phyloP scores from a whole-genome alignment of 2,797 vertebrate species.

The Pempheris klunzingeri region DNA sequence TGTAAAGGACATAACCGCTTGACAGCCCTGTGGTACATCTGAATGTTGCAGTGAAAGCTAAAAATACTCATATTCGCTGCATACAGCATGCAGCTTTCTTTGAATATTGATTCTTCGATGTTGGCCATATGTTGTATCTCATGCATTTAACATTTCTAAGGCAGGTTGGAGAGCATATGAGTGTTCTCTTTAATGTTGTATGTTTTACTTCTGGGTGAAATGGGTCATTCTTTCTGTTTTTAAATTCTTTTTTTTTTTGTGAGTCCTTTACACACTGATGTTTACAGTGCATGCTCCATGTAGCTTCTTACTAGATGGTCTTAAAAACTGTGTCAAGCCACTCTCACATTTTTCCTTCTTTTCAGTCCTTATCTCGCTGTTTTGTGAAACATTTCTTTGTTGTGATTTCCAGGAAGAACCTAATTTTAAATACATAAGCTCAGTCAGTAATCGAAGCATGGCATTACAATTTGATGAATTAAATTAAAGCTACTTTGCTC shows the following conservation, averaged over 20 bases:
- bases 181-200: slow-evolving; percentile 62
- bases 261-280: not conserved
- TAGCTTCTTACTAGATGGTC: not conserved
- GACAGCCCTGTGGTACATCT: slow-evolving; percentile 41
- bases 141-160: slow-evolving; percentile 67
- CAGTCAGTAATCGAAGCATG: not conserved
- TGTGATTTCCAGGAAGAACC: not conserved
- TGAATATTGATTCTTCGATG: slow-evolving; percentile 68
- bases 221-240: slow-evolving; percentile 4
- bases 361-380: not conserved
- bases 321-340: not conserved
- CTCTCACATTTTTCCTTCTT: not conserved
- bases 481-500: slow-evolving; percentile 4
- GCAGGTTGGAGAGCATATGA: slow-evolving; percentile 31
- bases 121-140: slow-evolving; percentile 66
- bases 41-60: slow-evolving; percentile 57
- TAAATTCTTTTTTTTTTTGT: slow-evolving; percentile 12
- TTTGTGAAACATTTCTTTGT: not conserved
- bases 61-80: slow-evolving; percentile 63
- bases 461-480: not conserved
- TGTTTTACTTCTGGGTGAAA: slow-evolving; percentile 38
- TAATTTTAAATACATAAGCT: not conserved
- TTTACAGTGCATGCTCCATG: slow-evolving; percentile 13
- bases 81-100: slow-evolving; percentile 45
- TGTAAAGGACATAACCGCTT: slow-evolving; percentile 10